Percentiles rank a stretch among this genome's conserved stretches.
Conservation (phyloP, 2,113 vertebrate genomes). For the Phylloscopus trochiloides region DNA sequence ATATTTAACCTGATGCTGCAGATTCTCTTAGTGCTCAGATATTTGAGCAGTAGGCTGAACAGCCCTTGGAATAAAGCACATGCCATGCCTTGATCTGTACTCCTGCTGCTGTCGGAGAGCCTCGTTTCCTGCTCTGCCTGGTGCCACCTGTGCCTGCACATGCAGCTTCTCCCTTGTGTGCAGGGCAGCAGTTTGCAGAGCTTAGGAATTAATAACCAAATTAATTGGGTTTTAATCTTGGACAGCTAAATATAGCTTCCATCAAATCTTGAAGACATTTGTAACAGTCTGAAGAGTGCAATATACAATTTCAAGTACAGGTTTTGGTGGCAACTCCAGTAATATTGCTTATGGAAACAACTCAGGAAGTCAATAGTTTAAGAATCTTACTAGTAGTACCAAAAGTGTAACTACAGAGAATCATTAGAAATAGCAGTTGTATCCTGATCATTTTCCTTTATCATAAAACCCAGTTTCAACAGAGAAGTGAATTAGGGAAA, state of each 20-base stretch:
- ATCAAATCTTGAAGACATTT: neutral
- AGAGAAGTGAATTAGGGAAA: neutral
- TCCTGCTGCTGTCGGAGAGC: neutral
- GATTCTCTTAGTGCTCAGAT: neutral
- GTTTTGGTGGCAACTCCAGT: neutral
- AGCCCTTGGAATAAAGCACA: neutral
- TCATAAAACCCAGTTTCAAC: neutral
- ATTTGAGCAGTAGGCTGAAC: neutral
- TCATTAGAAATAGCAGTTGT: neutral
- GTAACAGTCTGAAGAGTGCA: neutral
- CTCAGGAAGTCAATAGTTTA: neutral
- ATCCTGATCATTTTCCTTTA: neutral
- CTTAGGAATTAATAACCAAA: constrained; percentile 25
- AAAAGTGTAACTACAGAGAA: neutral
- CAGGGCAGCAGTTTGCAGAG: neutral
- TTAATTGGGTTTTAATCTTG: constrained; percentile 44
- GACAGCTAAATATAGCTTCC: constrained; percentile 14
- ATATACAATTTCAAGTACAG: neutral
- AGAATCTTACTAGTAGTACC: neutral
- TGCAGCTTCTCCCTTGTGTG: neutral
- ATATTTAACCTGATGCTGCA: neutral
- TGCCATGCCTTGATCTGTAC: neutral
- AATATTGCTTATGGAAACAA: neutral
- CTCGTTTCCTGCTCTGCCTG: neutral
- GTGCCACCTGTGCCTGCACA: neutral